phyloP scores from a whole-genome alignment of 2,113 vertebrate genomes.

The Brachyhypopomus occidentalis region DNA sequence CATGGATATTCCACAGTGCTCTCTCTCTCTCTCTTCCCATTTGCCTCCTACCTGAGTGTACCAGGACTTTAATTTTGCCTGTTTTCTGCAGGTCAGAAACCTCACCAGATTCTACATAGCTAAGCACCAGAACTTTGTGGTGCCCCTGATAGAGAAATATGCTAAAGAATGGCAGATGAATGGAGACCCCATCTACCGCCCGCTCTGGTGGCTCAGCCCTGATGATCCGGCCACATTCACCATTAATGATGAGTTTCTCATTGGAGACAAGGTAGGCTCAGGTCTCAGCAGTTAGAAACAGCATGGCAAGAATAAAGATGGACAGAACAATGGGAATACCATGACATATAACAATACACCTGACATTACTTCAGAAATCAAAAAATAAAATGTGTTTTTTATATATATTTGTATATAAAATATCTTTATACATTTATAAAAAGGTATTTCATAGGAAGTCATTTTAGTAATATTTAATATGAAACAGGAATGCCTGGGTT shows the following conservation, averaged over 20 bases:
- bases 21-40: no score
- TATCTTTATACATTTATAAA: no score
- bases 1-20: no score
- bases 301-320: background rate
- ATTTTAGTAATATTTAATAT: no score
- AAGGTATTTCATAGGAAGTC: no score
- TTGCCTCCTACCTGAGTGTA: no score
- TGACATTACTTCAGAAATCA: no score
- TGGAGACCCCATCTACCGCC: conserved; percentile 83
- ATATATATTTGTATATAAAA: no score
- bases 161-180: conserved; percentile 76
- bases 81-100: conserved; percentile 78
- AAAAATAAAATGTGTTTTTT: no score
- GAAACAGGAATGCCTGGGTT: no score
- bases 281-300: background rate
- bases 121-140: conserved; percentile 79
- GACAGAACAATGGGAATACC: background rate
- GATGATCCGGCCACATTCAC: conserved; percentile 77
- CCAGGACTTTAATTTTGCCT: background rate
- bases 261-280: conserved; percentile 84
- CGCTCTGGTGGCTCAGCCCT: conserved; percentile 89
- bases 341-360: background rate
- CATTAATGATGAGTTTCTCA: conserved; percentile 86
- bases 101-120: conserved; percentile 79
- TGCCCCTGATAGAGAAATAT: conserved; percentile 79